These are phyloP conservation scores for Tenthredo scrophulariae DNA, from an alignment of 2,888 invertebrate genomes.

Conservation along the genomic window DNA sequence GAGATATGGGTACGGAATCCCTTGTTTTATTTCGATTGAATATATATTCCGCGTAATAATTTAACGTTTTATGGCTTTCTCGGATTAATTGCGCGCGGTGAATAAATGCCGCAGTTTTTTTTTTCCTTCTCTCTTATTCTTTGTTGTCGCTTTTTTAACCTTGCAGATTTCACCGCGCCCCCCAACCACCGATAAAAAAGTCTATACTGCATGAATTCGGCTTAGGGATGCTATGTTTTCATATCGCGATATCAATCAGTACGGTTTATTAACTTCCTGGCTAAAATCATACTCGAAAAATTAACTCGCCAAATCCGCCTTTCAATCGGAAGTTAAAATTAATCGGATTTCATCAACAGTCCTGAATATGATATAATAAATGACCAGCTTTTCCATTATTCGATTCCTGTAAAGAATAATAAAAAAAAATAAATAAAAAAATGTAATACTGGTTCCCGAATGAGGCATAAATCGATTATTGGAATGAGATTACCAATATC, in stretches of 20 bases:
- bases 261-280: not conserved
- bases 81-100: conserved; percentile 41
- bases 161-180: not conserved
- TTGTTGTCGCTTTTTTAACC: not conserved
- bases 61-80: conserved; percentile 40
- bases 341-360: conserved; percentile 12
- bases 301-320: not conserved
- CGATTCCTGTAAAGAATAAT: not conserved
- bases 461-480: conserved; percentile 31
- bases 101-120: conserved; percentile 7
- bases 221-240: not conserved
- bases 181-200: not conserved
- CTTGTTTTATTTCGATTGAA: conserved; percentile 49
- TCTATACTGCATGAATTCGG: not conserved
- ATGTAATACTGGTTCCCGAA: not conserved
- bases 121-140: not conserved
- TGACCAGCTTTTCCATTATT: not conserved
- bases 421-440: not conserved
- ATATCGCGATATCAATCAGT: not conserved
- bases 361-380: not conserved
- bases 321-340: conserved; percentile 16
- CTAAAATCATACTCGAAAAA: conserved; percentile 3
- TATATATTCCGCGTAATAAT: conserved; percentile 40
- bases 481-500: conserved; percentile 29
- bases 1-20: not conserved